Conservation (phyloP, 2,113 vertebrate species). For the Pao palembangensis region DNA sequence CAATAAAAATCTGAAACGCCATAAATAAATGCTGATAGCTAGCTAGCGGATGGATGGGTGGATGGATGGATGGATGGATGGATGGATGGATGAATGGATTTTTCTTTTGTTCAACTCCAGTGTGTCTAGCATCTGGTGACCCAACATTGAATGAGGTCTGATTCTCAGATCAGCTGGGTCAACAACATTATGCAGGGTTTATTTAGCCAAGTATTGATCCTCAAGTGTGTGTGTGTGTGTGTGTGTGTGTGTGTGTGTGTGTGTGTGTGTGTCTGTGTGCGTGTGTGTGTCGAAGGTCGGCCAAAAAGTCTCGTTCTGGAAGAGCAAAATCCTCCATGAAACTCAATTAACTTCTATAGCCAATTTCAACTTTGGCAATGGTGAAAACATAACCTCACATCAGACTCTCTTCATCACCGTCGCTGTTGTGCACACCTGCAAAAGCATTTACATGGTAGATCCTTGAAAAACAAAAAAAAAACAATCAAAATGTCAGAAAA, state of each 20-base stretch:
- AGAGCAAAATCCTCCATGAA: slow-evolving; percentile 27
- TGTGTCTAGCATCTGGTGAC: slow-evolving; percentile 16
- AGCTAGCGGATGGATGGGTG: not conserved
- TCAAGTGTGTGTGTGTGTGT: slow-evolving; percentile 26
- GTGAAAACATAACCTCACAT: slow-evolving; percentile 20
- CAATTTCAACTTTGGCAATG: slow-evolving; percentile 26
- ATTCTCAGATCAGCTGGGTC: slow-evolving; percentile 57
- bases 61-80: not conserved
- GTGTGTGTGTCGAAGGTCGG: slow-evolving; percentile 27
- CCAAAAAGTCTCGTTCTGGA: slow-evolving; percentile 52
- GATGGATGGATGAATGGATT: not conserved
- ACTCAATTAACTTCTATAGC: not conserved
- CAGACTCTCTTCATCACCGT: not conserved
- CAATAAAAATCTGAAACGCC: slow-evolving; percentile 4
- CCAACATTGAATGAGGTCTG: slow-evolving; percentile 33
- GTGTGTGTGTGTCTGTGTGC: slow-evolving; percentile 25
- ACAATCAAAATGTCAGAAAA: no score
- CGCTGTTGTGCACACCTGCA: no score
- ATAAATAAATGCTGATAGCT: not conserved
- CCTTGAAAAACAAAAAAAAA: no score
- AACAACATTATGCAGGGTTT: slow-evolving; percentile 53
- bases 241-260: slow-evolving; percentile 6
- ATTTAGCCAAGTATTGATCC: slow-evolving; percentile 58
- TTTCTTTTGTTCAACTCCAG: not conserved
- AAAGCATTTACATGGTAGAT: no score